Evolutionary conservation across 2,888 invertebrate genomes (phyloP).

Genomic region (Leucozona laternaria): DNA sequence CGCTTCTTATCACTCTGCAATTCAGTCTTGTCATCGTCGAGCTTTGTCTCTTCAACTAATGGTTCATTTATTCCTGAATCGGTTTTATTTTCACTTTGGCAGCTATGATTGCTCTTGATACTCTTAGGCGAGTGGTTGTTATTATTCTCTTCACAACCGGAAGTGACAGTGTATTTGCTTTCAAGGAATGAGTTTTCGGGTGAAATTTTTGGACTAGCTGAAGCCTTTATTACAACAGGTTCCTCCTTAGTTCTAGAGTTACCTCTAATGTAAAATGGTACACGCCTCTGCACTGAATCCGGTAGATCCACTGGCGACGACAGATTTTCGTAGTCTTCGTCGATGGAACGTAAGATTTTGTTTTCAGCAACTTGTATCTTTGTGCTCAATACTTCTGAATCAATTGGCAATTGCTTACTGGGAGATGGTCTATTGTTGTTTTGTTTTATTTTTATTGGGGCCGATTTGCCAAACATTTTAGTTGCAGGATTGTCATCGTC

Average conservation of each 20-base stretch:
- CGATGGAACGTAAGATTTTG: constrained; percentile 80
- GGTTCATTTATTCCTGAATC: constrained; percentile 20
- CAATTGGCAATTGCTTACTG: constrained; percentile 88
- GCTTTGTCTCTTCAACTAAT: constrained; percentile 18
- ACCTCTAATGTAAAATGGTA: constrained; percentile 79
- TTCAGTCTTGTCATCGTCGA: constrained; percentile 45
- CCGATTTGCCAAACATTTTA: constrained; percentile 85
- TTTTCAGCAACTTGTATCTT: constrained; percentile 82
- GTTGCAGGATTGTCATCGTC: constrained; percentile 79
- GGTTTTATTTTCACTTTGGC: constrained; percentile 67
- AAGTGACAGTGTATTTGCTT: constrained; percentile 81
- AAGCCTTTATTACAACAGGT: constrained; percentile 82
- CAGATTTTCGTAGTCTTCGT: constrained; percentile 81
- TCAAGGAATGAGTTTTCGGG: constrained; percentile 83
- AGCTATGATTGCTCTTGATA: constrained; percentile 79
- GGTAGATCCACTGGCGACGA: constrained; percentile 82
- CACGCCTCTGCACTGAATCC: constrained; percentile 80
- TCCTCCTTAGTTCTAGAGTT: constrained; percentile 79
- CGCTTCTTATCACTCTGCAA: constrained; percentile 77
- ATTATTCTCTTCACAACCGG: constrained; percentile 77
- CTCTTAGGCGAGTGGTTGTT: constrained; percentile 50
- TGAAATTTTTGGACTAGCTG: constrained; percentile 82
- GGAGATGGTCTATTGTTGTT: constrained; percentile 85
- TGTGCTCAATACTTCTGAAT: constrained; percentile 86
- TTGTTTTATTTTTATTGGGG: constrained; percentile 88